Percentiles rank a stretch among this genome's conserved stretches.
Evolutionary conservation across 2,113 vertebrate genomes (phyloP).

Genomic region (Lagopus muta): DNA sequence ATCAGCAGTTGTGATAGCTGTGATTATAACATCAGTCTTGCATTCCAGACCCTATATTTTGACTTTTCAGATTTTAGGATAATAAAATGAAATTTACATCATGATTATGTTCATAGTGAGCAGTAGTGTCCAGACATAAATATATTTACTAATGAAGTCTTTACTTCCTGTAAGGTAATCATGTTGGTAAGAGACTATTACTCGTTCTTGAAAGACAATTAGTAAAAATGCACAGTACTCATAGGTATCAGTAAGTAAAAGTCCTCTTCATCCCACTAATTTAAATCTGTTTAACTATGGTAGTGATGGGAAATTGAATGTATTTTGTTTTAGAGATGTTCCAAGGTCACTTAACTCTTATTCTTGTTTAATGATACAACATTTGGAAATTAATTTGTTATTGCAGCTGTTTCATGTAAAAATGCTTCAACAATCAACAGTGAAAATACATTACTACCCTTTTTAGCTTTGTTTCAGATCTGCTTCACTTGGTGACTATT

Average conservation of each 20-base stretch:
- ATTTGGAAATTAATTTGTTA: neutral
- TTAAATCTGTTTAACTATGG: neutral
- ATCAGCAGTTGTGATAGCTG: conserved; percentile 1
- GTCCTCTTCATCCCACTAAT: neutral
- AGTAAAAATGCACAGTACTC: neutral
- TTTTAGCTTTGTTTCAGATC: neutral
- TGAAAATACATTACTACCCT: neutral
- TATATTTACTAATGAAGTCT: neutral
- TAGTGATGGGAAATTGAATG: neutral
- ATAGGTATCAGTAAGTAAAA: neutral
- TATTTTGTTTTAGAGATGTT: neutral
- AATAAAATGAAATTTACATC: neutral
- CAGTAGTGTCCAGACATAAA: neutral
- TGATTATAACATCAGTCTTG: conserved; percentile 6
- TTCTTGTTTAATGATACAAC: neutral
- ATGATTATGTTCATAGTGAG: neutral
- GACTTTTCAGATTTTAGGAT: conserved; percentile 16
- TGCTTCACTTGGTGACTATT: neutral
- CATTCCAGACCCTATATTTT: neutral
- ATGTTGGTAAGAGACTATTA: neutral
- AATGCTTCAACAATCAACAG: neutral
- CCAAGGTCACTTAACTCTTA: neutral
- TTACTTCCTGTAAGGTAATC: conserved; percentile 16
- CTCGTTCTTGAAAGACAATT: neutral
- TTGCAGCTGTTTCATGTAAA: neutral